Conservation (phyloP, 30 jellyfish, hydroid and myxozoan genomes). For the Hydra vulgaris region DNA sequence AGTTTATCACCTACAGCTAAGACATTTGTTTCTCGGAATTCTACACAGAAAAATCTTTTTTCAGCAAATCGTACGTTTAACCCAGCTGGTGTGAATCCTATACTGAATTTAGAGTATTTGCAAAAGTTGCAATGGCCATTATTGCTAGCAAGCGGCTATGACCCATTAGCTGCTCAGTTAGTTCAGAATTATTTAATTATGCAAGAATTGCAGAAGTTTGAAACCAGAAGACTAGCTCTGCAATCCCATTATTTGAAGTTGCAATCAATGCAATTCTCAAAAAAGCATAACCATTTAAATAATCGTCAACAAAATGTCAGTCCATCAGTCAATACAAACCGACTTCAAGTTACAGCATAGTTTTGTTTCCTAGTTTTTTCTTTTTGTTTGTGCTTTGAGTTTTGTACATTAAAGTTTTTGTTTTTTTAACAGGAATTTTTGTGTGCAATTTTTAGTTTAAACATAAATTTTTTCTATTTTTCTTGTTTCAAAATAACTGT, state of each 20-base stretch:
- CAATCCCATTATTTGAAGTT: conserved; percentile 70
- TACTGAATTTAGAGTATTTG: conserved; percentile 34
- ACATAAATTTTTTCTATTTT: neutral
- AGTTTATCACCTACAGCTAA: conserved; percentile 88
- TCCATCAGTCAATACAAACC: neutral
- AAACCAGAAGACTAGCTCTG: conserved; percentile 76
- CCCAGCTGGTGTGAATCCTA: conserved; percentile 39
- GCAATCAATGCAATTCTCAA: conserved; percentile 26
- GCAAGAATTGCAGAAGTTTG: conserved; percentile 86
- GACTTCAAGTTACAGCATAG: conserved; percentile 5
- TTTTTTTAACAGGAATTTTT: neutral
- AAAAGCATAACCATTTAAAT: neutral
- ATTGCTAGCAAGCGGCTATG: conserved; percentile 35
- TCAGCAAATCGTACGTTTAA: conserved; percentile 34
- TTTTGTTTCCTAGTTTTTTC: neutral
- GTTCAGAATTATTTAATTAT: conserved; percentile 80
- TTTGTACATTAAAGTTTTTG: no score
- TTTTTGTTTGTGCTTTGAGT: neutral
- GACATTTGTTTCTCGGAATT: conserved; percentile 74
- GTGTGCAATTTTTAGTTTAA: no score
- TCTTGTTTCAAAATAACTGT: neutral
- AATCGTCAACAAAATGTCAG: conserved; percentile 1
- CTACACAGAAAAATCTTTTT: conserved; percentile 36
- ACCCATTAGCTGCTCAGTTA: conserved; percentile 63
- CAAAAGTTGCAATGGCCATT: conserved; percentile 71